Conservation (phyloP, 2,888 invertebrate species). For the Spisula subtruncata region DNA sequence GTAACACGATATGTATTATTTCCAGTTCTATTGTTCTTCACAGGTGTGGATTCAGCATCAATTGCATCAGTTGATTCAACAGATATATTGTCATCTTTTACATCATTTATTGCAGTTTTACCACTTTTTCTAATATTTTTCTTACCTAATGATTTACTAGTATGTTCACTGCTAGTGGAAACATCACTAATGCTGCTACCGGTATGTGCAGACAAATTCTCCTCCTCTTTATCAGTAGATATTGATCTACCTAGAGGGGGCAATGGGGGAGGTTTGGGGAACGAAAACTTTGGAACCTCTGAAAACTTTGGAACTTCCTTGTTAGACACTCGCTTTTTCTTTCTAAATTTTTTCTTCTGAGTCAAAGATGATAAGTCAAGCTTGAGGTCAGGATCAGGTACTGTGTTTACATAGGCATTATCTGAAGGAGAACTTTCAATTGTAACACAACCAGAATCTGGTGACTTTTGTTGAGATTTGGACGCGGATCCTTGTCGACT, state of each 20-base stretch:
- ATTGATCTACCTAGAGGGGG: slow-evolving; percentile 77
- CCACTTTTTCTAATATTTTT: slow-evolving; percentile 5
- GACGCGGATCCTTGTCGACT: slow-evolving; percentile 69
- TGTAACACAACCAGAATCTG: slow-evolving; percentile 85
- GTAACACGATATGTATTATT: slow-evolving; percentile 23
- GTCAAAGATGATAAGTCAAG: slow-evolving; percentile 54
- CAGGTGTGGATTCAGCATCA: slow-evolving; percentile 58
- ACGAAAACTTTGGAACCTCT: slow-evolving; percentile 75
- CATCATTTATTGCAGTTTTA: not conserved
- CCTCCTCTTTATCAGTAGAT: slow-evolving; percentile 56
- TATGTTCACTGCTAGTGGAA: not conserved
- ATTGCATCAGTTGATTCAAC: slow-evolving; percentile 40
- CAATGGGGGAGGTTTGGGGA: slow-evolving; percentile 79
- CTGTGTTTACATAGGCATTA: slow-evolving; percentile 42
- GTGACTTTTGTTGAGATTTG: slow-evolving; percentile 60
- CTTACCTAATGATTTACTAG: slow-evolving; percentile 30
- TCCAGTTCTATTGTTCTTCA: not conserved
- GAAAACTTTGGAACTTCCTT: slow-evolving; percentile 47
- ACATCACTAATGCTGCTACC: slow-evolving; percentile 16
- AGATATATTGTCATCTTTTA: slow-evolving; percentile 12
- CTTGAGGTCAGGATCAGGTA: slow-evolving; percentile 48
- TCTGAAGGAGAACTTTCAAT: slow-evolving; percentile 80
- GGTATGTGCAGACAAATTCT: not conserved
- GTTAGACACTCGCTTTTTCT: slow-evolving; percentile 75
- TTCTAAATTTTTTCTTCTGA: slow-evolving; percentile 65